These are phyloP conservation scores for Silurus asotus DNA, from an alignment of 2,113 vertebrate species.

Conservation along the genomic window DNA sequence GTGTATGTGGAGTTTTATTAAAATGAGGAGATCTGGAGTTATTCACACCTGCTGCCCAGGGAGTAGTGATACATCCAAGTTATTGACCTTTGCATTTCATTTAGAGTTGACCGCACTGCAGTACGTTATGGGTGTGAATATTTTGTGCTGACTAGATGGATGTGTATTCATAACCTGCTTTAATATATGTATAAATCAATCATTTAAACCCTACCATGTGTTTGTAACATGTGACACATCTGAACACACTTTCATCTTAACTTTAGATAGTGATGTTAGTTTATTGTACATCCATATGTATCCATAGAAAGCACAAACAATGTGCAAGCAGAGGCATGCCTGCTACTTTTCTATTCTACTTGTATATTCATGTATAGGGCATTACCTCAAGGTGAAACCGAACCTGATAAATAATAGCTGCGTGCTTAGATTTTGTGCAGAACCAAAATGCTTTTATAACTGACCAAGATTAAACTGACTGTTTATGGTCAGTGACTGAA, in stretches of 20 bases:
- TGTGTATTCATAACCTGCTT: slow-evolving; percentile 7
- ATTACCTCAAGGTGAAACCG: slow-evolving; percentile 19
- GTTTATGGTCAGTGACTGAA: neutral
- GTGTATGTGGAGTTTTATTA: neutral
- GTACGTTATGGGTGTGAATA: slow-evolving; percentile 39
- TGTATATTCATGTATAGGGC: neutral
- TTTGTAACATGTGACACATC: slow-evolving; percentile 38
- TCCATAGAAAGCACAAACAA: neutral
- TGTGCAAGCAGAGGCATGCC: neutral
- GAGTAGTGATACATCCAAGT: slow-evolving; percentile 13
- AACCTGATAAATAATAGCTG: slow-evolving; percentile 62
- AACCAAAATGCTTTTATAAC: slow-evolving; percentile 41
- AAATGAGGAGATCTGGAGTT: neutral
- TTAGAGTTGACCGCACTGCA: slow-evolving; percentile 42
- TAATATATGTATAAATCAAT: slow-evolving; percentile 62
- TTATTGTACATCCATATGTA: neutral
- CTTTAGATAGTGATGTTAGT: neutral
- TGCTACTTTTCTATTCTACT: neutral
- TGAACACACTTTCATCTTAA: neutral
- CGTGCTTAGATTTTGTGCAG: slow-evolving; percentile 36
- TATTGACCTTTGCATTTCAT: slow-evolving; percentile 13
- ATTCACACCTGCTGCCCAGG: neutral
- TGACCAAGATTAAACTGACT: slow-evolving; percentile 24
- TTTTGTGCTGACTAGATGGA: slow-evolving; percentile 55
- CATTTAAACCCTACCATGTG: slow-evolving; percentile 51